These are phyloP conservation scores for Pangasius krempfi DNA, from an alignment of 2,797 vertebrate genomes.

Conservation along the genomic window DNA sequence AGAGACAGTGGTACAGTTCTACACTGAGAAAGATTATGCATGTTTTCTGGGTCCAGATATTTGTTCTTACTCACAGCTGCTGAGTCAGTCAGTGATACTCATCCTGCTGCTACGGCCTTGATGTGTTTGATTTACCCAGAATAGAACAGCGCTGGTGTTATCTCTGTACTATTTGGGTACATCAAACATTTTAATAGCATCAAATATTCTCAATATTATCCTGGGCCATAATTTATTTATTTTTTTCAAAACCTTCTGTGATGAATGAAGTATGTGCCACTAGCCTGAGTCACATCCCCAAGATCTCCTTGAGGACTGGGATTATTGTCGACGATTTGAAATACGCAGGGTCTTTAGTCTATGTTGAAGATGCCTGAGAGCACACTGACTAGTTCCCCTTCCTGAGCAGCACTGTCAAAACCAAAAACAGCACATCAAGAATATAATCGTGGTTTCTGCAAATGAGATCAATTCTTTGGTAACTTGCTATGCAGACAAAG, in stretches of 20 bases:
- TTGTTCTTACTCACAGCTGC: slow-evolving; percentile 13
- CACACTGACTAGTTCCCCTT: background rate
- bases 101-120: background rate
- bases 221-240: background rate
- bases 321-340: background rate
- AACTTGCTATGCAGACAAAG: background rate
- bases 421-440: background rate
- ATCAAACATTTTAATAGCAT: background rate
- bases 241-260: background rate
- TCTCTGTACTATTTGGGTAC: background rate
- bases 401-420: background rate
- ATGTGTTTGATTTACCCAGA: slow-evolving; percentile 17
- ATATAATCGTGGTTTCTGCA: background rate
- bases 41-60: slow-evolving; percentile 7
- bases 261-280: background rate
- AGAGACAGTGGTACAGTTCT: background rate
- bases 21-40: background rate
- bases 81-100: slow-evolving; percentile 10
- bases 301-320: background rate
- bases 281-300: background rate
- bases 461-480: background rate
- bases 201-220: slow-evolving; percentile 2
- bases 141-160: background rate
- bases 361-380: background rate
- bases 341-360: background rate